phyloP scores from a whole-genome alignment of 2,888 invertebrate genomes.

The Drosophila phalerata region DNA sequence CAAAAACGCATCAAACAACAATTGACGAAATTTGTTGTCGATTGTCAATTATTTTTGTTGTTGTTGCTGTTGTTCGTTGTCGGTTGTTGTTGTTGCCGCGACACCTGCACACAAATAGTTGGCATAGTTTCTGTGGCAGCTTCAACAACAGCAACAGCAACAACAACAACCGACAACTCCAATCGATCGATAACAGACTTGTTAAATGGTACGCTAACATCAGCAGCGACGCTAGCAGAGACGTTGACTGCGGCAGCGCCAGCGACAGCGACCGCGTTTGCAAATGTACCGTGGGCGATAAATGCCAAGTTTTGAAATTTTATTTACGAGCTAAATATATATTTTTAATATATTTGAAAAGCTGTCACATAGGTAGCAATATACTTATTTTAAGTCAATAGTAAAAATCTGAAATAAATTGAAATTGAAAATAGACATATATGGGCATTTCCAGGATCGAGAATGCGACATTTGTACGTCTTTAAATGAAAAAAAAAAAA shows the following conservation, averaged over 20 bases:
- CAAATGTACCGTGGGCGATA: constrained; percentile 9
- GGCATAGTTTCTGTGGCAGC: constrained; percentile 55
- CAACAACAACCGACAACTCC: constrained; percentile 32
- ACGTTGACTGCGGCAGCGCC: constrained; percentile 7
- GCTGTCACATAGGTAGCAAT: too few species aligned
- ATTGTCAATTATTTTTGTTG: constrained; percentile 9
- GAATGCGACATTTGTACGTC: too few species aligned
- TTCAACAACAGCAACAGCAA: background rate
- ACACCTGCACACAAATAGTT: constrained; percentile 59
- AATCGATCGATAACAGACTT: constrained; percentile 57
- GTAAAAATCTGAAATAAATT: too few species aligned
- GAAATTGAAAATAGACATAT: too few species aligned
- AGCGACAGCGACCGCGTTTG: background rate
- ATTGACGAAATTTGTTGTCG: constrained; percentile 28
- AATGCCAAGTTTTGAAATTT: too few species aligned
- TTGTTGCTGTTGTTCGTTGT: constrained; percentile 16
- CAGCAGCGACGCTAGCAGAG: constrained; percentile 9
- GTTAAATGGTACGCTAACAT: constrained; percentile 45
- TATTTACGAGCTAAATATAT: background rate
- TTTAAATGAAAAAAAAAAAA: too few species aligned
- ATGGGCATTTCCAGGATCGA: too few species aligned
- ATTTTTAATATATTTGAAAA: background rate
- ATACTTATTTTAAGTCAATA: too few species aligned
- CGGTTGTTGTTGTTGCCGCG: constrained; percentile 25
- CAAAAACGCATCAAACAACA: constrained; percentile 22